Evolutionary conservation across 2,797 vertebrate genomes (phyloP).

Genomic region (Scleropages formosus): DNA sequence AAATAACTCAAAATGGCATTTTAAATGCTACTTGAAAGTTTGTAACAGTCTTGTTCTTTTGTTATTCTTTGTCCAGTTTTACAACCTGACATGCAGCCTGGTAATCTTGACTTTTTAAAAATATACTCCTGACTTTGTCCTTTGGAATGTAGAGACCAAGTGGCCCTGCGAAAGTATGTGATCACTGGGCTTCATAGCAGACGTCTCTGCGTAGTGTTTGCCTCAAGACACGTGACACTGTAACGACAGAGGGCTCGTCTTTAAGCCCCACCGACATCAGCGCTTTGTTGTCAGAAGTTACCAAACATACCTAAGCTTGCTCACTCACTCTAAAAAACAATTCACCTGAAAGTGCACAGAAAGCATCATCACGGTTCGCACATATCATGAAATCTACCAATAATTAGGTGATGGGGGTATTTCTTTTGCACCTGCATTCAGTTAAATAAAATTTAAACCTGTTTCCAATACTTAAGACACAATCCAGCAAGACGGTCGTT

Average conservation of each 20-base stretch:
- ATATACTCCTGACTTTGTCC: neutral
- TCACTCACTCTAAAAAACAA: neutral
- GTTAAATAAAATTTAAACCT: too few species aligned
- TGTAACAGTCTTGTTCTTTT: neutral
- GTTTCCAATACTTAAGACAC: too few species aligned
- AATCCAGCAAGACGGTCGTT: too few species aligned
- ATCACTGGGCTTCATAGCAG: conserved; percentile 13
- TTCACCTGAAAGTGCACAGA: neutral
- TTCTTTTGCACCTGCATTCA: too few species aligned
- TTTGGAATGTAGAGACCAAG: conserved; percentile 1
- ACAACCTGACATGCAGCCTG: neutral
- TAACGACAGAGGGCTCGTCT: conserved; percentile 16
- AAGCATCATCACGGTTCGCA: neutral
- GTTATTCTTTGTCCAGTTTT: neutral
- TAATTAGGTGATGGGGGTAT: too few species aligned
- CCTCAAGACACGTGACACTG: conserved; percentile 27
- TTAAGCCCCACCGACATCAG: conserved; percentile 4
- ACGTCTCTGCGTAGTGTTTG: conserved; percentile 12
- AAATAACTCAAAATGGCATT: neutral
- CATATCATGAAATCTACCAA: neutral
- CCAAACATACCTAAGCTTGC: neutral
- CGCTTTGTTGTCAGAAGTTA: neutral
- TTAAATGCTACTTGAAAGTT: conserved; percentile 7
- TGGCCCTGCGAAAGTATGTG: neutral
- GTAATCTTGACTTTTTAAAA: neutral